phyloP scores from a whole-genome alignment of 2,797 vertebrate genomes.

The Chiloscyllium punctatum region DNA sequence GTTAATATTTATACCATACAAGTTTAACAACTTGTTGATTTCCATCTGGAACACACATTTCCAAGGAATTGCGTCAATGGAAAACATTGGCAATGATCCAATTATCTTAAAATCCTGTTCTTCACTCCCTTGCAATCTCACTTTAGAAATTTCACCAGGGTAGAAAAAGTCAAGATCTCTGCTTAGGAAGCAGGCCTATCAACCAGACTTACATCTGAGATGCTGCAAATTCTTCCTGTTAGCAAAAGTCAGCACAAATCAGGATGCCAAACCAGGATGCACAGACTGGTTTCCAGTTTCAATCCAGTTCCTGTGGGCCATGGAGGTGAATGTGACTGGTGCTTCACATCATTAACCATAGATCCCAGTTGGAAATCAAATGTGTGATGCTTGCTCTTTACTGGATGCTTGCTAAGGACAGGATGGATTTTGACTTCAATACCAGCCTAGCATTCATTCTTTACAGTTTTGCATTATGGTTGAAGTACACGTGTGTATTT shows the following conservation, averaged over 20 bases:
- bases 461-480: background rate
- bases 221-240: background rate
- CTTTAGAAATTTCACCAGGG: background rate
- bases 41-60: constrained; percentile 11
- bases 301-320: background rate
- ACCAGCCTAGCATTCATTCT: background rate
- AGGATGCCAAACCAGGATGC: background rate
- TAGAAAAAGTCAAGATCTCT: background rate
- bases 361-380: background rate
- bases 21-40: background rate
- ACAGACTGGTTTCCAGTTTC: background rate
- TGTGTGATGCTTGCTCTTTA: background rate
- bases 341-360: background rate
- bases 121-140: background rate
- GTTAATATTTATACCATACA: background rate
- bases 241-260: background rate
- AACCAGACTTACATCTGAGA: background rate
- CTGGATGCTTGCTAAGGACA: background rate
- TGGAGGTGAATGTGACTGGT: background rate
- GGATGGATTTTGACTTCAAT: background rate
- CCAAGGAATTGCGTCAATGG: background rate
- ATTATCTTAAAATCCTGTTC: background rate
- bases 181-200: background rate
- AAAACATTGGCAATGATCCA: constrained; percentile 6
- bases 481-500: background rate